Base-by-base conservation (phyloP, 1,140 invertebrate species). In the Fopius arisanus region DNA sequence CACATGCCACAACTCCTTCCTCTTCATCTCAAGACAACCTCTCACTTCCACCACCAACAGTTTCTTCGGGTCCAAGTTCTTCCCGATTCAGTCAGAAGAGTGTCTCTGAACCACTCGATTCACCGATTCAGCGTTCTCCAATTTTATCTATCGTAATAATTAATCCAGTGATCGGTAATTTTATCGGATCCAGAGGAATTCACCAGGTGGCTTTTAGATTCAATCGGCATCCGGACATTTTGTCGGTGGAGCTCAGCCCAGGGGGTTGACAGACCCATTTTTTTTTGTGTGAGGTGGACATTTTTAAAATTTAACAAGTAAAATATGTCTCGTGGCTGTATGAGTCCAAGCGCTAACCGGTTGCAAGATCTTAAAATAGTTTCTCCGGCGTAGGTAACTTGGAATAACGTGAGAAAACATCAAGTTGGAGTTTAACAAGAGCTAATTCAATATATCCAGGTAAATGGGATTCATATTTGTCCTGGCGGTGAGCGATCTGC, bases 301-400 rank as follows among this genome's bases (percentile, higher is more conserved):
- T n/a, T n/a, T n/a, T n/a, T n/a, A n/a, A n/a, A n/a, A n/a, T n/a
- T n/a, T n/a, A 75, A 75, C 51, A 63, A 16, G 48, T 54, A 59
- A 78, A 77, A 75, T 78, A 75, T 78, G 75, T 72, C 59, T 73
- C 67, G 75, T 77, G 77, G 43, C 69, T 33, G 29, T 69, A 77
- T 54, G 69, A 78, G 75, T 78, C 77, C 78, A 82, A 81, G 80
- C 79, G 76, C 82, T 80, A 86, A 86, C 85, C 85, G 84, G 84
- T 86, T 86, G 81, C 82, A 79, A 78, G 76, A 80, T 84, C 83
- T 86, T 83, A 86, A 86, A 86, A 86, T 86, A 86, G 84, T 86
- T 86, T 81, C 81, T 82, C 79, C 80, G 68, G 83, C 79, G 83
- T 86, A 84, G 80, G 80, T 79, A 79, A 80, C 76, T 28, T 21